Base-by-base conservation (phyloP, 1,140 invertebrate species). In the Leptopilina clavipes region DNA sequence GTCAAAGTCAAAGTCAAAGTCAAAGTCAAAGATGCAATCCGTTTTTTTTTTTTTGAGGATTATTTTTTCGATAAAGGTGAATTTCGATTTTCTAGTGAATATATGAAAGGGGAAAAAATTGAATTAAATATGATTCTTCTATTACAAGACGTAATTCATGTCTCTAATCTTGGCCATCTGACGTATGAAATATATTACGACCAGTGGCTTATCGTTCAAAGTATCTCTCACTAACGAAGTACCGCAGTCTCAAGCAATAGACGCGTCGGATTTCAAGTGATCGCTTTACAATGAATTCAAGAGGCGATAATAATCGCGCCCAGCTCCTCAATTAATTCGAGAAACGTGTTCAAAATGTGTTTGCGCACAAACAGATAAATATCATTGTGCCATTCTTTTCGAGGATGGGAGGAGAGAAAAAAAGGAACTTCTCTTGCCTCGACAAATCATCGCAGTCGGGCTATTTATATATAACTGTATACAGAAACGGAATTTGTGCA, bases 371-470 rank as follows among this genome's bases (percentile, higher is more conserved):
- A 31, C 59, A 31, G 59, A 65, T 65, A 65, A 37, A 9, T 65
- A 65, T 65, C 59, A 65, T n/a, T 5, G 0, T 31, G 14, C 59
- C 22, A 65, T 65, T 65, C 59, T 65, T 65, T 65, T 65, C 3
- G 25, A 31, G 25, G 25, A n/a, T 31, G 25, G 25, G n/a, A n/a
- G n/a, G n/a, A n/a, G n/a, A n/a, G n/a, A n/a, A n/a, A n/a, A 31
- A 31, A 31, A 31, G 5, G 5, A 65, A 65, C 25, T n/a, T n/a
- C n/a, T n/a, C 22, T 65, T 11, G 59, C n/a, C 59, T 65, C 59
- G 59, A 65, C 59, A 65, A 65, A 65, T 65, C 59, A 65, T 65
- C 59, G n/a, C n/a, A n/a, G n/a, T n/a, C n/a, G n/a, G n/a, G n/a
- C n/a, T n/a, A n/a, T n/a, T n/a, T n/a, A n/a, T n/a, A n/a, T n/a